These are phyloP conservation scores for Erythrolamprus reginae DNA, from an alignment of 2,113 vertebrate genomes.

Conservation along the genomic window DNA sequence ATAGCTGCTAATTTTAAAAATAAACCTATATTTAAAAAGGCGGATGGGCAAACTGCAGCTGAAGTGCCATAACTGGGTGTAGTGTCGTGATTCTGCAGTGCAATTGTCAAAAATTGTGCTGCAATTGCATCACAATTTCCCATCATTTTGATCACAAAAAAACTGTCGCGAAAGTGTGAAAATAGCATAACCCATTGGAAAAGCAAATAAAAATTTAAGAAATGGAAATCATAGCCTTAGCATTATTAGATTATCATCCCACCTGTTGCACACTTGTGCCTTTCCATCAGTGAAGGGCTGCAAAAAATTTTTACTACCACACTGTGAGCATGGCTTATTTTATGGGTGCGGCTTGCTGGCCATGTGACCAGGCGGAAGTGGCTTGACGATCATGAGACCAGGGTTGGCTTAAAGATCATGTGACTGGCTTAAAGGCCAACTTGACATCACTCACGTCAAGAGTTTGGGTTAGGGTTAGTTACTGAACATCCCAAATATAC, in stretches of 20 bases:
- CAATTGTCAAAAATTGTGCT: background rate
- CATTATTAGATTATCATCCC: background rate
- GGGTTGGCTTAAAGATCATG: too few relatives aligned
- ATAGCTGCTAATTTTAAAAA: slow-evolving; percentile 11
- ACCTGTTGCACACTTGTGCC: background rate
- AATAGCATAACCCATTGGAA: background rate
- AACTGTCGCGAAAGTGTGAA: background rate
- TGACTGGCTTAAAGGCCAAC: too few relatives aligned
- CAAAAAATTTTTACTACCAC: too few relatives aligned
- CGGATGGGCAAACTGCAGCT: background rate
- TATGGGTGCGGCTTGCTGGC: too few relatives aligned
- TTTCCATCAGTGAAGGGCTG: too few relatives aligned
- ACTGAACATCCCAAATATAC: too few relatives aligned
- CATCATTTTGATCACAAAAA: background rate
- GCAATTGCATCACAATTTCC: background rate
- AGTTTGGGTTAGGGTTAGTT: too few relatives aligned
- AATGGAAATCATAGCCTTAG: background rate
- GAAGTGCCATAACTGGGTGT: background rate
- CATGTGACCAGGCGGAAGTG: too few relatives aligned
- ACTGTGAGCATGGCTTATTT: too few relatives aligned
- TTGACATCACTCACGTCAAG: too few relatives aligned
- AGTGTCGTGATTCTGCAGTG: background rate
- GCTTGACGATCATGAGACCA: too few relatives aligned
- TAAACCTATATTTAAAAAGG: slow-evolving; percentile 2
- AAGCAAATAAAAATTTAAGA: background rate